phyloP scores from a whole-genome alignment of 2,888 invertebrate species.

The Trissolcus japonicus region DNA sequence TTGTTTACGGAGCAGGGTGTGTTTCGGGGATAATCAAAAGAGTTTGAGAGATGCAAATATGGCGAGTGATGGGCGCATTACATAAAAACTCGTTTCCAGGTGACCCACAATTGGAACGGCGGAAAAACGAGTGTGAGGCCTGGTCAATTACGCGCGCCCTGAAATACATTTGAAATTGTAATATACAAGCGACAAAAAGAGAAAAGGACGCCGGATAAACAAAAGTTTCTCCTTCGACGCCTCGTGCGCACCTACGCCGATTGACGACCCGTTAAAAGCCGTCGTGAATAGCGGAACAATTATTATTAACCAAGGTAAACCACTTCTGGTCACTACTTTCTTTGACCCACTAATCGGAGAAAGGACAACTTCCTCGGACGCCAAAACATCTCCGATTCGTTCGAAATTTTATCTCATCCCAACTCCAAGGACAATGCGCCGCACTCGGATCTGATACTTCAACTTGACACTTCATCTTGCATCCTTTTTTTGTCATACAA shows the following conservation, averaged over 20 bases:
- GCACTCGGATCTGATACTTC: background rate
- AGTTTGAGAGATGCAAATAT: conserved; percentile 22
- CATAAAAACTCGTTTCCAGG: conserved; percentile 67
- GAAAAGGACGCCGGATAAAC: conserved; percentile 27
- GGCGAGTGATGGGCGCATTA: conserved; percentile 56
- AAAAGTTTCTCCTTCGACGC: conserved; percentile 52
- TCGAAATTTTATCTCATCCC: conserved; percentile 41
- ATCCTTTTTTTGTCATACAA: background rate
- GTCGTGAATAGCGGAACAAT: conserved; percentile 61
- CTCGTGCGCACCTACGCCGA: conserved; percentile 51
- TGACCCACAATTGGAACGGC: conserved; percentile 60
- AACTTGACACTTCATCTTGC: conserved; percentile 1
- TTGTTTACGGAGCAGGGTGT: no score
- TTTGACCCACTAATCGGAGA: conserved; percentile 74
- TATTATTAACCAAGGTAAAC: conserved; percentile 72
- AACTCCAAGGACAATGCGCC: conserved; percentile 30
- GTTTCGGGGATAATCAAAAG: background rate
- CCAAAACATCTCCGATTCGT: conserved; percentile 64
- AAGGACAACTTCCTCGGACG: conserved; percentile 67
- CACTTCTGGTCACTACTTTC: conserved; percentile 72
- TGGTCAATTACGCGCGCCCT: conserved; percentile 32
- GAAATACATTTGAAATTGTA: conserved; percentile 42
- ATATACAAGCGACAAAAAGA: conserved; percentile 41
- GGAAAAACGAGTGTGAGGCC: conserved; percentile 29
- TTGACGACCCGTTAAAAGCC: conserved; percentile 53